Conservation (phyloP, 1,140 invertebrate genomes). For the Pinna nobilis region DNA sequence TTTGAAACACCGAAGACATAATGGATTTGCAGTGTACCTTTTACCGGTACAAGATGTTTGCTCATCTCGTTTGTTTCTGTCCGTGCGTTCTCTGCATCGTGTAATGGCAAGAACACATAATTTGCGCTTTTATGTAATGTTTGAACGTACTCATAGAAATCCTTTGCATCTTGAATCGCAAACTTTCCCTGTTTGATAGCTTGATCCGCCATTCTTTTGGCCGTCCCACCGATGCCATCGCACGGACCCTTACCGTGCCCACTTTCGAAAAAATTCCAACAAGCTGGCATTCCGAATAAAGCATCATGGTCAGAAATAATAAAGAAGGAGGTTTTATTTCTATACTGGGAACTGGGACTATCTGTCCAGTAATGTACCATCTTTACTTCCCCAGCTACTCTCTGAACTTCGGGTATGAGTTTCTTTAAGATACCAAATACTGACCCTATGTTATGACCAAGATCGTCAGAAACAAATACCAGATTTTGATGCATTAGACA, state of each 20-base stretch:
- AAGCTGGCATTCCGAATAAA: background rate
- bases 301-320: constrained; percentile 18
- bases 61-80: background rate
- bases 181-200: constrained; percentile 26
- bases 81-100: background rate
- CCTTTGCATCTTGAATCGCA: constrained; percentile 41
- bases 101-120: constrained; percentile 26
- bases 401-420: constrained; percentile 25
- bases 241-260: constrained; percentile 46
- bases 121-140: constrained; percentile 16
- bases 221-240: constrained; percentile 40
- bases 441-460: constrained; percentile 28
- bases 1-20: constrained; percentile 34
- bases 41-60: constrained; percentile 23
- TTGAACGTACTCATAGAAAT: constrained; percentile 39
- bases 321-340: constrained; percentile 22
- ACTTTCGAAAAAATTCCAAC: constrained; percentile 48
- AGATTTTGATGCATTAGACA: constrained; percentile 25
- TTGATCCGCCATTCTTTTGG: constrained; percentile 42
- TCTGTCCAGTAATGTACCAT: constrained; percentile 47
- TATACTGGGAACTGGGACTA: constrained; percentile 39
- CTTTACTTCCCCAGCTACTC: background rate
- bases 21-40: constrained; percentile 48
- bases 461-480: constrained; percentile 37
- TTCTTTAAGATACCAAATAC: constrained; percentile 42